Base-by-base conservation (phyloP, 2,113 vertebrate species). In the Sturnus vulgaris region DNA sequence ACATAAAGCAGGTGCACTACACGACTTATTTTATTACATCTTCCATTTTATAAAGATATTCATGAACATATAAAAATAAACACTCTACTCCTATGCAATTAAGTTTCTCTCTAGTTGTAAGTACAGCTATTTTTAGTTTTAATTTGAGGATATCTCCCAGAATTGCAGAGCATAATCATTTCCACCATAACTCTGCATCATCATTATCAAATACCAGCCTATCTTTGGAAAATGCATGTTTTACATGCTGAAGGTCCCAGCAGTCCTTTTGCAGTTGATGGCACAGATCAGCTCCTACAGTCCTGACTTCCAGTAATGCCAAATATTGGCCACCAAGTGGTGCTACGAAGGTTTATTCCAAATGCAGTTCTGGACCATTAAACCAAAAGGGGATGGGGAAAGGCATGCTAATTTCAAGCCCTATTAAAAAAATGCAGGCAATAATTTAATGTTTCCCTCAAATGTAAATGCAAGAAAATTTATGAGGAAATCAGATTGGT, bases 111-210 rank as follows among this genome's bases (percentile, higher is more conserved):
- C 80, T 82, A 57, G 76, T 71, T 92, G 13, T 53, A 88, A 95
- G 82, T 47, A 83, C 37, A 93, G 86, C 76, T 96, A 92, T 92
- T 96, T 96, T 96, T 94, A 86, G 91, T 68, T 92, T 92, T 95
- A 94, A 91, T 90, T 78, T 93, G 64, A 88, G 76, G 94, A 83
- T 75, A 90, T 93, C 92, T 94, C 92, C 69, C 88, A 95, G 92
- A 94, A 90, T 75, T 55, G 72, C 80, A 79, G 65, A 94, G n/a
- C 61, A 65, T 83, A 94, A 86, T 94, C 57, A 95, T 72, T 88
- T 82, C 60, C 72, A 88, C 92, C 80, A 53, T 55, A 95, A 90
- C 65, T 35, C 65, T 94, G 52, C 88, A 83, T 75, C 88, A 94
- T 71, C 88, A 57, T 81, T 75, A 95, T 39, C 86, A 88, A 83